Conservation (phyloP, 2,797 vertebrate species). For the Falco berigora region DNA sequence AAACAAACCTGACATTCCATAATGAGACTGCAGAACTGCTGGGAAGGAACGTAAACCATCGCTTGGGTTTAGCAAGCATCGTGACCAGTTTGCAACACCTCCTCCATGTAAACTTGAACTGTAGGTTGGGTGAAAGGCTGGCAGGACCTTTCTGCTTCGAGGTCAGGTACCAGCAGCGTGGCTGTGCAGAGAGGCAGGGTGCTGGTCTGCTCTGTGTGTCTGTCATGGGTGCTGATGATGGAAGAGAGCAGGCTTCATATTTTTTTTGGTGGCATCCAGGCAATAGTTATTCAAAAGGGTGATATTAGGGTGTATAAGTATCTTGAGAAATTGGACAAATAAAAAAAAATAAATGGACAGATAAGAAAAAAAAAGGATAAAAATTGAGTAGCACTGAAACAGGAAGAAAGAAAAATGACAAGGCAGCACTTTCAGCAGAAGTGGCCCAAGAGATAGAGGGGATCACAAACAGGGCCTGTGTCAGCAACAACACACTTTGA, state of each 20-base stretch:
- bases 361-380: not conserved
- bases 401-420: accelerated
- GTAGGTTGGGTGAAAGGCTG: not conserved
- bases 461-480: not conserved
- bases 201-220: accelerated
- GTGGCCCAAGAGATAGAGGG: not conserved
- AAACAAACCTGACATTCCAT: not conserved
- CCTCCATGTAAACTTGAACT: too few relatives aligned
- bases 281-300: not conserved
- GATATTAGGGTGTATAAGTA: not conserved
- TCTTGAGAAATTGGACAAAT: not conserved
- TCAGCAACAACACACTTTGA: not conserved
- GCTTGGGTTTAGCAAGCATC: not conserved
- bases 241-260: too few relatives aligned
- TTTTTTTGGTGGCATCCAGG: not conserved
- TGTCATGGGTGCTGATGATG: accelerated
- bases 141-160: accelerated
- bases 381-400: not conserved
- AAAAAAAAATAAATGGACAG: not conserved
- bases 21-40: not conserved
- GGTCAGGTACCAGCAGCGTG: not conserved
- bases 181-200: not conserved
- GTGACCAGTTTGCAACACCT: not conserved
- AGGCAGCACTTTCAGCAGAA: not conserved
- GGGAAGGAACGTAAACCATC: not conserved